Evolutionary conservation across 2,888 invertebrate species (phyloP).

Genomic region (Ephialtes manifestator): DNA sequence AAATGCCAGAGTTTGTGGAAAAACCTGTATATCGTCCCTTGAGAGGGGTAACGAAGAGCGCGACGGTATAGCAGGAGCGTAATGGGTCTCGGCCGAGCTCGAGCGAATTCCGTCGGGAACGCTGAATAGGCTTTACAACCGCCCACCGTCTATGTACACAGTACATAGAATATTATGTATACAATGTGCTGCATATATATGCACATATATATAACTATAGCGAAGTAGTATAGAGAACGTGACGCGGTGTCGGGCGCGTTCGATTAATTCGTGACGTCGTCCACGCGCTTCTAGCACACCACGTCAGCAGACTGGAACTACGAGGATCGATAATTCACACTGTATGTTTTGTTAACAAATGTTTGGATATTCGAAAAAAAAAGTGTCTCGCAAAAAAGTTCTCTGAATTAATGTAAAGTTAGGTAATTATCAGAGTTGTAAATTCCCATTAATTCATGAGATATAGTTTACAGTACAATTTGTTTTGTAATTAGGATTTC

Average conservation of each 20-base stretch:
- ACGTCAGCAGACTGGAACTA: slow-evolving; percentile 14
- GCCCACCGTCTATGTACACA: slow-evolving; percentile 26
- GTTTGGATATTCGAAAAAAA: neutral
- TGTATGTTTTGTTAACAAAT: neutral
- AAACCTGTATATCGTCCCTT: slow-evolving; percentile 51
- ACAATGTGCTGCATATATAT: slow-evolving; percentile 21
- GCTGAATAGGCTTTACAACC: slow-evolving; percentile 59
- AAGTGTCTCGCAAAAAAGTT: neutral
- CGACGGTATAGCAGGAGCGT: slow-evolving; percentile 27
- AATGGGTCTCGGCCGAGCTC: slow-evolving; percentile 60
- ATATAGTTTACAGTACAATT: too few species aligned
- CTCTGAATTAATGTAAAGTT: neutral
- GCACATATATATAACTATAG: slow-evolving; percentile 10
- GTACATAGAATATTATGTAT: slow-evolving; percentile 3
- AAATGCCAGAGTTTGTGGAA: slow-evolving; percentile 34
- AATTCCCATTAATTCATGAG: too few species aligned
- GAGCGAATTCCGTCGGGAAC: slow-evolving; percentile 60
- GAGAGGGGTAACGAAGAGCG: slow-evolving; percentile 57
- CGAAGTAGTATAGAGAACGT: slow-evolving; percentile 45
- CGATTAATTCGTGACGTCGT: slow-evolving; percentile 66
- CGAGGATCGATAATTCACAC: slow-evolving; percentile 14
- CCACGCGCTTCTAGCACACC: slow-evolving; percentile 31
- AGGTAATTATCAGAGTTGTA: too few species aligned
- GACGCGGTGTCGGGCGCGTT: slow-evolving; percentile 51
- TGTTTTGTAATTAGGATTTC: too few species aligned